Base-by-base conservation (phyloP, 2,888 invertebrate genomes). In the Chelonus formosanus region DNA sequence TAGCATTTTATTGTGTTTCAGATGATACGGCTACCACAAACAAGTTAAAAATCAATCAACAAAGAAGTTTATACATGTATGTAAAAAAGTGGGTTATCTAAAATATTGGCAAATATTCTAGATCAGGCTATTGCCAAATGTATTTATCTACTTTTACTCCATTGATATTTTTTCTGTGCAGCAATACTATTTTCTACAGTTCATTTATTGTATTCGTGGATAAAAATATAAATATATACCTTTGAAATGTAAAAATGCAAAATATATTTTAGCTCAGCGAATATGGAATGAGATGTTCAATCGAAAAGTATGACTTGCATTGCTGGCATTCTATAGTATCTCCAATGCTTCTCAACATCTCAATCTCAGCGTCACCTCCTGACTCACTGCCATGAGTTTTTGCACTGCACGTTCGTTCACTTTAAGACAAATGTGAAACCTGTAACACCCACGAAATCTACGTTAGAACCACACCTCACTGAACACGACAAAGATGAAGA, bases 341-440 rank as follows among this genome's bases (percentile, higher is more conserved):
- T 48, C 54, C 4, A 45, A 50, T 48, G 48, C 53, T 36, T 52
- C 65, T 55, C 58, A 63, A 63, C 48, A 44, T 67, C 66, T 60
- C 69, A 69, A 69, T 69, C 63, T 59, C 48, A 31, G 40, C 48
- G 54, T 55, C 54, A 53, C 53, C 57, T 7, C 10, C 53, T 50
- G 43, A 43, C 47, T 47, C 58, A 44, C 62, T 44, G 31, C 43
- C 7, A 47, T 3, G 7, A 56, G 32, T 32, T 5, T 32, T 8
- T 6, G 20, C 48, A 8, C 35, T 36, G 50, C 50, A n/a, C 47
- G 56, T 47, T 47, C 40, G 47, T 45, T 52, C 53, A 58, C 57
- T 45, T 20, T 5, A 58, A 59, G 69, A 69, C 64, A 69, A 69
- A 69, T 69, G 69, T 67, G 63, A 67, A 67, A 56, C 60, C 58